Evolutionary conservation across 2,113 vertebrate genomes (phyloP).

Genomic region (Callorhinus ursinus): DNA sequence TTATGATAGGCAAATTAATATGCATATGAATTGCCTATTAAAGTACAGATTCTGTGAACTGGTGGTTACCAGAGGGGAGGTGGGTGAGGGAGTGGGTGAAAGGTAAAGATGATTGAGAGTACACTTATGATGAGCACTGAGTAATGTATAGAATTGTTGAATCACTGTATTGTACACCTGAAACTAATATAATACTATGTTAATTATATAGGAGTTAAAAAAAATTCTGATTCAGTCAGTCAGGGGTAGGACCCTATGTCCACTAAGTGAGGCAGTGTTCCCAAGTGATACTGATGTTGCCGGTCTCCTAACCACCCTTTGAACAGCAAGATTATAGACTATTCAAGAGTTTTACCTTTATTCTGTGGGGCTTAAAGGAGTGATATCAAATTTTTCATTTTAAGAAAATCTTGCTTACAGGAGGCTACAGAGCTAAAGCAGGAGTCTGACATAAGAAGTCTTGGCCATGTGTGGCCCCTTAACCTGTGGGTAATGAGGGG

Average conservation of each 20-base stretch:
- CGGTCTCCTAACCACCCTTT: background rate
- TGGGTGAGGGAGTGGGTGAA: background rate
- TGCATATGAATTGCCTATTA: background rate
- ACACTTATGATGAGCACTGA: background rate
- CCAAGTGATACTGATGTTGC: background rate
- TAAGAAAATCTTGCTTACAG: constrained; percentile 3
- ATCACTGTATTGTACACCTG: background rate
- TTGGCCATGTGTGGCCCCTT: background rate
- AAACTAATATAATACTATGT: background rate
- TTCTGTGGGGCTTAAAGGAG: background rate
- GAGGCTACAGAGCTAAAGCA: background rate
- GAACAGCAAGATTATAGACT: background rate
- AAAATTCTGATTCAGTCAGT: constrained; percentile 16
- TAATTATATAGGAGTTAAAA: background rate
- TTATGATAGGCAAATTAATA: background rate
- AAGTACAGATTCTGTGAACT: background rate
- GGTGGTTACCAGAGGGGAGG: background rate
- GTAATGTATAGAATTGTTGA: background rate
- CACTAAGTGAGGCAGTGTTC: background rate
- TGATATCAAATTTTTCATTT: background rate
- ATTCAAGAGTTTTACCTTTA: background rate
- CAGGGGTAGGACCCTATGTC: background rate
- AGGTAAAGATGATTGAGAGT: background rate
- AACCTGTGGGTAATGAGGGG: background rate
- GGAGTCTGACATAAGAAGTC: background rate